Evolutionary conservation across 2,888 invertebrate species (phyloP), one percentile per base, ranked within the genome.

Genomic region (Opisthograptis luteolata): DNA sequence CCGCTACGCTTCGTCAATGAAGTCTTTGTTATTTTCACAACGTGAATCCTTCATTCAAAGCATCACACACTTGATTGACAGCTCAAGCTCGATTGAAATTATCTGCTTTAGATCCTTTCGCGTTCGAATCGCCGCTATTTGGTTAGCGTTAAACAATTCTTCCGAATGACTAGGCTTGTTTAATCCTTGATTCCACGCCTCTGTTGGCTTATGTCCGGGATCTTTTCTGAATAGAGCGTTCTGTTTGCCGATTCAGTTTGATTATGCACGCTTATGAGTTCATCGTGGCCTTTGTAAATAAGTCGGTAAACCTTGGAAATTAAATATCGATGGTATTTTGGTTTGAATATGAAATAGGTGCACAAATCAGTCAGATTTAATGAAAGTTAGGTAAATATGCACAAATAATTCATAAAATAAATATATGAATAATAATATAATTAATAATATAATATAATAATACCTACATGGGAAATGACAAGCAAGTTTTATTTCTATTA

Each of bases 131-230:
- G 77, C 81, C 85, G 84, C 80, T 89, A 81, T 89, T 89, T 89
- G 86, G 87, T 74, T 81, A 87, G 88, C 82, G 89, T 85, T 87
- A 89, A 88, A 87, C 84, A 87, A 87, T 87, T 84, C 81, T 89
- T 89, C 87, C 88, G 80, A 85, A 61, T 76, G 89, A 87, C 81
- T 87, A 71, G 71, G 60, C 80, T 68, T 65, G 64, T 68, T 76
- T 81, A 83, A 85, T 82, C 78, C 44, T 31, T 40, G 30, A 48
- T 42, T 36, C 36, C 76, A 60, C 72, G 65, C 81, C 79, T 82
- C 81, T 82, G 79, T 81, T 73, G 75, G 64, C 69, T 72, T 68
- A 76, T 70, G 77, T 74, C 70, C 75, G 74, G 75, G 68, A 66
- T 74, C 69, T 70, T 71, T 64, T 68, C 66, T 70, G 60, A 68